These are phyloP conservation scores for Oryctolagus cuniculus DNA, from an alignment of 2,113 vertebrate genomes.

Conservation along the genomic window mOryCun1.1 NC_091440.1:122417501-122418000, in stretches of 20 bases:
- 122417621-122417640: not conserved
- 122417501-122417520: not conserved
- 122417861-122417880: not conserved
- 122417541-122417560: not conserved
- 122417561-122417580: not conserved
- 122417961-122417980: not conserved
- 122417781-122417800: not conserved
- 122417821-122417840: too few species aligned
- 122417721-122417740: not conserved
- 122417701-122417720: not conserved
- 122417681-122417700: conserved; percentile 16
- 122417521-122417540: not conserved
- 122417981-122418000: fast-evolving
- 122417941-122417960: not conserved
- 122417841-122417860: not conserved
- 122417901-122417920: not conserved
- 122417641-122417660: not conserved
- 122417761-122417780: not conserved
- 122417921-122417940: not conserved
- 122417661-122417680: not conserved
- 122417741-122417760: not conserved
- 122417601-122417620: not conserved
- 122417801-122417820: not conserved
- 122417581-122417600: not conserved
- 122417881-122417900: too few species aligned